Evolutionary conservation across 2,888 invertebrate species (phyloP).

Genomic region (Fragum sueziense): DNA sequence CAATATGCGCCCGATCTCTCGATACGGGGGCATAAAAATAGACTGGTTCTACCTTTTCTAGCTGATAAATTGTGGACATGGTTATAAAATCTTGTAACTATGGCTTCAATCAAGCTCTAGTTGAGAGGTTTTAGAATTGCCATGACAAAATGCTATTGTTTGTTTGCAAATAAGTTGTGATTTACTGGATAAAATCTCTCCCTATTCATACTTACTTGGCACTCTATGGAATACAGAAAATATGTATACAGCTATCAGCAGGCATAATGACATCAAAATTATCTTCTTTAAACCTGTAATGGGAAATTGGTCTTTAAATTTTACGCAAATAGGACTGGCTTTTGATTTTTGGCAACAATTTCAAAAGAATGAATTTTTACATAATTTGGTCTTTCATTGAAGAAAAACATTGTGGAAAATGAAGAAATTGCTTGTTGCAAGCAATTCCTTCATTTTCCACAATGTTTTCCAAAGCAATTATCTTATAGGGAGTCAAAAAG

Average conservation of each 20-base stretch:
- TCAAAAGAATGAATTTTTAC: not conserved
- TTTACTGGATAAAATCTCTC: not conserved
- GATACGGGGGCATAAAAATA: too few relatives aligned
- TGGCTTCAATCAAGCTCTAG: too few relatives aligned
- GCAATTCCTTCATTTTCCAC: not conserved
- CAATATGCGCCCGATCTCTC: too few relatives aligned
- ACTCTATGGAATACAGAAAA: slow-evolving; percentile 36
- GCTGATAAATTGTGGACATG: too few relatives aligned
- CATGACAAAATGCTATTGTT: not conserved
- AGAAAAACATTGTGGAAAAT: not conserved
- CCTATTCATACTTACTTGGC: slow-evolving; percentile 33
- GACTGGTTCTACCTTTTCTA: too few relatives aligned
- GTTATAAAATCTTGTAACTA: too few relatives aligned
- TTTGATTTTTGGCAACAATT: not conserved
- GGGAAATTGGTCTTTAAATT: not conserved
- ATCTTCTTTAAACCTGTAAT: slow-evolving; percentile 60
- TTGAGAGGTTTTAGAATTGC: too few relatives aligned
- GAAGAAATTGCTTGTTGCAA: not conserved
- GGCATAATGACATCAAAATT: slow-evolving; percentile 44
- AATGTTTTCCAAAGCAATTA: not conserved
- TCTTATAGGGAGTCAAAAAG: not conserved
- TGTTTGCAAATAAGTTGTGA: not conserved
- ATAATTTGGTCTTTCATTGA: not conserved
- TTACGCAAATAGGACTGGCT: not conserved
- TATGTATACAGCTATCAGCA: slow-evolving; percentile 54